phyloP scores from a whole-genome alignment of 2,888 invertebrate species.

The Platerodrilus igneus region DNA sequence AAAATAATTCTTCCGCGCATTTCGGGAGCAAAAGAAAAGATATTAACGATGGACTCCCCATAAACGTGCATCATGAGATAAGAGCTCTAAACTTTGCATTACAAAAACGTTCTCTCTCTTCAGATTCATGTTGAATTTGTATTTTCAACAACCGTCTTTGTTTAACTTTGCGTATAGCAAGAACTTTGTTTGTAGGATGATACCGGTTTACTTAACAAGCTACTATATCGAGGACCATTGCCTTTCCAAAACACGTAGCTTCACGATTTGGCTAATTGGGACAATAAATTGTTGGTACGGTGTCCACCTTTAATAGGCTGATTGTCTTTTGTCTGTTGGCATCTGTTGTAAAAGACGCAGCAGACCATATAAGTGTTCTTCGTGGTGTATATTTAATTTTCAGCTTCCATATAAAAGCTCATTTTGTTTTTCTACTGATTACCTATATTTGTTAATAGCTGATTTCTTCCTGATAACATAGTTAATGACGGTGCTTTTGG shows the following conservation, averaged over 20 bases:
- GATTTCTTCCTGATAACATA: not conserved
- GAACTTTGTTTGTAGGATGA: slow-evolving; percentile 22
- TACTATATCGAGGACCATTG: slow-evolving; percentile 41
- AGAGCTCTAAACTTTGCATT: too few relatives aligned
- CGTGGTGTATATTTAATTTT: slow-evolving; percentile 3
- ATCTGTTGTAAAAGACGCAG: slow-evolving; percentile 39
- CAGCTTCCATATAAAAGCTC: not conserved
- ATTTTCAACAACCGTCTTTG: slow-evolving; percentile 8
- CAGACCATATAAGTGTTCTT: slow-evolving; percentile 18
- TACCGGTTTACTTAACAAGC: slow-evolving; percentile 37
- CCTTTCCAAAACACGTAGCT: slow-evolving; percentile 50
- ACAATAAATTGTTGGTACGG: slow-evolving; percentile 53
- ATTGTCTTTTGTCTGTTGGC: slow-evolving; percentile 49
- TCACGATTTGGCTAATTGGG: slow-evolving; percentile 54
- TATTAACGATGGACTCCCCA: slow-evolving; percentile 18
- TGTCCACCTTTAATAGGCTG: slow-evolving; percentile 51
- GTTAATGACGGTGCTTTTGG: not conserved
- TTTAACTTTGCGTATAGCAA: slow-evolving; percentile 20
- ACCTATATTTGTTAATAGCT: not conserved
- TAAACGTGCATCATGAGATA: slow-evolving; percentile 22
- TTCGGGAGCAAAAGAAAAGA: slow-evolving; percentile 16
- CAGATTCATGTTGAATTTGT: too few relatives aligned
- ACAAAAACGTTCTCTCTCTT: too few relatives aligned
- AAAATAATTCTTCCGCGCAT: slow-evolving; percentile 27
- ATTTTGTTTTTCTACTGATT: not conserved